Percentiles rank a stretch among this genome's conserved stretches.
Conservation (phyloP, 2,113 vertebrate genomes). For the Elgaria multicarinata region DNA sequence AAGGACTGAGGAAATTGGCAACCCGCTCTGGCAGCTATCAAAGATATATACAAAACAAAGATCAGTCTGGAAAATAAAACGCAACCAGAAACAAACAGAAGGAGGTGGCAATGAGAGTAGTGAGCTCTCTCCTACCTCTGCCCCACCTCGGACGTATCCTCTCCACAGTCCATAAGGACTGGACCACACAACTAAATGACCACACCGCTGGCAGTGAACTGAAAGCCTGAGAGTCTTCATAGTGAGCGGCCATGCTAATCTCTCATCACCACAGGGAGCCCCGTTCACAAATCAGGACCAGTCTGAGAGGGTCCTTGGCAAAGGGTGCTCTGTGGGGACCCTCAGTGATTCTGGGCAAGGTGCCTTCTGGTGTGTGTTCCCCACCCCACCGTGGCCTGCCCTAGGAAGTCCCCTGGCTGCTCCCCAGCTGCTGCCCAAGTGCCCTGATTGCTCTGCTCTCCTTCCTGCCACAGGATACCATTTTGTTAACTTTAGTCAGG, state of each 20-base stretch:
- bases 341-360: background rate
- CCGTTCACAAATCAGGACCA: background rate
- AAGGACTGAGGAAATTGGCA: constrained; percentile 26
- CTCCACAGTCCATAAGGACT: background rate
- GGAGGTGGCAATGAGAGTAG: background rate
- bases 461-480: too few relatives aligned
- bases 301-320: background rate
- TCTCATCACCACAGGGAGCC: background rate
- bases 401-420: background rate
- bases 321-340: background rate
- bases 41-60: constrained; percentile 45
- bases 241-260: too few relatives aligned
- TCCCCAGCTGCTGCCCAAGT: background rate
- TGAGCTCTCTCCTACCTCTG: too few relatives aligned
- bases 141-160: background rate
- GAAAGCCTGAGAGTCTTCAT: background rate
- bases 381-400: too few relatives aligned
- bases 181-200: background rate
- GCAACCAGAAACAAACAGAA: constrained; percentile 11
- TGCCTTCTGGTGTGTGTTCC: too few relatives aligned
- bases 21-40: constrained; percentile 53
- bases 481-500: too few relatives aligned
- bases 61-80: constrained; percentile 46
- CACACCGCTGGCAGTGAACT: too few relatives aligned
- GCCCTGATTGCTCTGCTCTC: background rate